phyloP scores from a whole-genome alignment of 2,113 vertebrate genomes.

The Atlantisia rogersi region DNA sequence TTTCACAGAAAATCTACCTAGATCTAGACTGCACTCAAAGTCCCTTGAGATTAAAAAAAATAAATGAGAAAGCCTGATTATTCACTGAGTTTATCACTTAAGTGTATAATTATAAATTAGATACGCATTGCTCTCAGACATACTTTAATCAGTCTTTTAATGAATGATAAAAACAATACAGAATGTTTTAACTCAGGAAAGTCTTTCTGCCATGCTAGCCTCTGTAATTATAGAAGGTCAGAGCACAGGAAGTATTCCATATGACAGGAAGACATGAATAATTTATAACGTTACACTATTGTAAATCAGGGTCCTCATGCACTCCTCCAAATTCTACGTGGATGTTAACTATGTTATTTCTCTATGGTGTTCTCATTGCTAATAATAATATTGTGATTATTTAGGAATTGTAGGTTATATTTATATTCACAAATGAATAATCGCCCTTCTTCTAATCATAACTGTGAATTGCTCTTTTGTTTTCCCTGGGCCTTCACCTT shows the following conservation, averaged over 20 bases:
- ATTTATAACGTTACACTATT: not conserved
- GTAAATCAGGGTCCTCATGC: not conserved
- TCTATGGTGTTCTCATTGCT: not conserved
- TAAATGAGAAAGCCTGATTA: not conserved
- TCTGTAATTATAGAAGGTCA: not conserved
- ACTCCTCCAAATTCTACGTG: not conserved
- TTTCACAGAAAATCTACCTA: not conserved
- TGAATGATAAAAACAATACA: not conserved
- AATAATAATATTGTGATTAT: not conserved
- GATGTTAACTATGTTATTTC: not conserved
- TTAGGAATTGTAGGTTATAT: not conserved
- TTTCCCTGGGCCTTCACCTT: not conserved
- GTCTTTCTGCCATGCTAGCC: not conserved
- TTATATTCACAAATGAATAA: not conserved
- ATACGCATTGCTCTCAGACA: not conserved
- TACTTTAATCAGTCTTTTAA: constrained; percentile 5
- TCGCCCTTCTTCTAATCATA: not conserved
- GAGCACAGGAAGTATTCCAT: not conserved
- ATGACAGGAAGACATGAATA: not conserved
- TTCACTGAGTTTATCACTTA: not conserved
- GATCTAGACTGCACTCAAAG: not conserved
- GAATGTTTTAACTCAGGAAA: not conserved
- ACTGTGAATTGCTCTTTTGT: not conserved
- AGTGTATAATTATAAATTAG: not conserved
- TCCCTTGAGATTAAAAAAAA: not conserved